Evolutionary conservation across 2,797 vertebrate genomes (phyloP).

Genomic region (Valencia hispanica): DNA sequence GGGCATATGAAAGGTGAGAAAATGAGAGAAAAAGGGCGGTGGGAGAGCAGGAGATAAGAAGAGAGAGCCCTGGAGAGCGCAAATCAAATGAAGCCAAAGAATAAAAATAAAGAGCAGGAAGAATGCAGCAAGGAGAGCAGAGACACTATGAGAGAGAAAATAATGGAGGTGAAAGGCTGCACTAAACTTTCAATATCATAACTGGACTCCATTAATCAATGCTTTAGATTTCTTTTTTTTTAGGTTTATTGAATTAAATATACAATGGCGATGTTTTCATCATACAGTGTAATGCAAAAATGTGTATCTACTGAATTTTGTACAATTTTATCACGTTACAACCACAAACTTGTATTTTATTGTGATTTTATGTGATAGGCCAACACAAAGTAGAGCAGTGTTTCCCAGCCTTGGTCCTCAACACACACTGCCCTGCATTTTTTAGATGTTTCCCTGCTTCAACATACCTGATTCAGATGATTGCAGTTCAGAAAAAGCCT

Average conservation of each 20-base stretch:
- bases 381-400: neutral
- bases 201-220: slow-evolving; percentile 36
- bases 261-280: neutral
- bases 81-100: slow-evolving; percentile 63
- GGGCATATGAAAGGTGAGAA: slow-evolving; percentile 73
- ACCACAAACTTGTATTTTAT: neutral
- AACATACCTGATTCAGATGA: no score
- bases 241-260: slow-evolving; percentile 13
- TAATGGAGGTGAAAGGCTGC: slow-evolving; percentile 14
- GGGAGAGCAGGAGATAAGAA: slow-evolving; percentile 64
- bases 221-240: slow-evolving; percentile 21
- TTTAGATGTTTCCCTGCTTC: no score
- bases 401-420: no score
- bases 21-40: slow-evolving; percentile 47
- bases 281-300: neutral
- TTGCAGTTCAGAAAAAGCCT: no score
- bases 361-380: neutral
- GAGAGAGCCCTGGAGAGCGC: slow-evolving; percentile 64
- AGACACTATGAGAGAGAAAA: slow-evolving; percentile 33
- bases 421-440: no score
- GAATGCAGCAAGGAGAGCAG: slow-evolving; percentile 42
- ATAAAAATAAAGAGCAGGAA: slow-evolving; percentile 61
- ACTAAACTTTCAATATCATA: slow-evolving; percentile 36
- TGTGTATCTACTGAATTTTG: neutral
- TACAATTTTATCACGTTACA: neutral